Evolutionary conservation across 2,888 invertebrate genomes (phyloP).

Genomic region (Pseudeuparius sepicola): DNA sequence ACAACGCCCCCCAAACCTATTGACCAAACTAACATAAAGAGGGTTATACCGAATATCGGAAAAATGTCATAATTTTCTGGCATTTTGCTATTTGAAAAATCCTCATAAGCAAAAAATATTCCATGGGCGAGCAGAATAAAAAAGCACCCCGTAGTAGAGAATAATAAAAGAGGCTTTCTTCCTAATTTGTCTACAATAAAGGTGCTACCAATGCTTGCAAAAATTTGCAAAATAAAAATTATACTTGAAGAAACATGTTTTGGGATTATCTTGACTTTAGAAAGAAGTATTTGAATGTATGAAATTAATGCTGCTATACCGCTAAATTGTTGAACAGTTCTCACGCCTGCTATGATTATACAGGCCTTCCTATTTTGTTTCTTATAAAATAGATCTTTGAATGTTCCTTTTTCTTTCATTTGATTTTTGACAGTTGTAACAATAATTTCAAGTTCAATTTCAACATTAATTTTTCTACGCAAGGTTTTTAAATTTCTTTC

Average conservation of each 20-base stretch:
- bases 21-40: constrained; percentile 18
- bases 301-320: constrained; percentile 27
- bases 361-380: constrained; percentile 51
- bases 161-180: constrained; percentile 25
- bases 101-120: constrained; percentile 30
- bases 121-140: constrained; percentile 20
- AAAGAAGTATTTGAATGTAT: constrained; percentile 32
- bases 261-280: constrained; percentile 28
- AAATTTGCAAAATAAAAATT: constrained; percentile 16
- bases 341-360: constrained; percentile 46
- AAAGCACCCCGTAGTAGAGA: constrained; percentile 24
- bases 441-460: not conserved
- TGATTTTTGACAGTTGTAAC: constrained; percentile 23
- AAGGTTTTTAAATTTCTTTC: constrained; percentile 18
- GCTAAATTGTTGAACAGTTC: constrained; percentile 29
- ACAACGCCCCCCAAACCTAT: constrained; percentile 26
- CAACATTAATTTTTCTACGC: not conserved
- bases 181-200: constrained; percentile 27
- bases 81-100: constrained; percentile 20
- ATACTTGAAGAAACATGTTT: constrained; percentile 16
- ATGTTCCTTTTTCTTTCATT: constrained; percentile 37
- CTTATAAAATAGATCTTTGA: constrained; percentile 44
- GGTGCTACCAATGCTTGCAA: constrained; percentile 20
- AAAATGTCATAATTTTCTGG: constrained; percentile 24
- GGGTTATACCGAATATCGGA: constrained; percentile 25